Evolutionary conservation across 2,888 invertebrate genomes (phyloP), one percentile per base, ranked within the genome.

Genomic region (Subacronicta megacephala): DNA sequence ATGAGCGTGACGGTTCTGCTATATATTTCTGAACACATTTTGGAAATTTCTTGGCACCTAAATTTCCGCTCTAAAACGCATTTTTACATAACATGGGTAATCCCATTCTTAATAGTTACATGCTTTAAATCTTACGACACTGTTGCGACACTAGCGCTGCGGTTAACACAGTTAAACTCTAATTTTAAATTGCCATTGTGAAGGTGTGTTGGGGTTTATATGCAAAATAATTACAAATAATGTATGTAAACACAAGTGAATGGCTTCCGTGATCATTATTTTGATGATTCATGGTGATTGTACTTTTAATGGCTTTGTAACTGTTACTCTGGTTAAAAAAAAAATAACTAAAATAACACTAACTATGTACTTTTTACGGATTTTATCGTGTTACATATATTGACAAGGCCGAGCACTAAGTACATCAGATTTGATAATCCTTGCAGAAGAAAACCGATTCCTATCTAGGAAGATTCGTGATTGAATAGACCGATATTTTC

Each of bases 11-110:
- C 37, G 15, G 16, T 10, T 33, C 7, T 29, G 3, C 9, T 1
- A 10, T 29, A 42, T 23, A 41, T 55, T 51, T 51, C 18, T 16
- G 18, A 57, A 44, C 20, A 45, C 20, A 50, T 62, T 73, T 65
- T 47, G 62, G 64, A 59, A 67, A 62, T 73, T 76, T 62, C 51
- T 71, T 52, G 42, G 42, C 56, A 47, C 55, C 51, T 57, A 33
- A 57, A 71, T 75, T 77, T 75, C 67, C 59, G 75, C 75, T 75
- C 75, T 62, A 60, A 60, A 75, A 60, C 69, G 44, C 66, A 54
- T 71, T 50, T 61, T 67, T 71, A 59, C 69, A 72, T 68, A 73
- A 67, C 60, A 43, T 55, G 53, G 41, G 43, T 62, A 60, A 73
- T 26, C 26, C 26, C 26, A 26, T 26, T n/a, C n/a, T n/a, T n/a